Percentiles rank a stretch among this genome's conserved stretches.
Evolutionary conservation across 2,113 vertebrate genomes (phyloP).

Genomic region (Parus major): DNA sequence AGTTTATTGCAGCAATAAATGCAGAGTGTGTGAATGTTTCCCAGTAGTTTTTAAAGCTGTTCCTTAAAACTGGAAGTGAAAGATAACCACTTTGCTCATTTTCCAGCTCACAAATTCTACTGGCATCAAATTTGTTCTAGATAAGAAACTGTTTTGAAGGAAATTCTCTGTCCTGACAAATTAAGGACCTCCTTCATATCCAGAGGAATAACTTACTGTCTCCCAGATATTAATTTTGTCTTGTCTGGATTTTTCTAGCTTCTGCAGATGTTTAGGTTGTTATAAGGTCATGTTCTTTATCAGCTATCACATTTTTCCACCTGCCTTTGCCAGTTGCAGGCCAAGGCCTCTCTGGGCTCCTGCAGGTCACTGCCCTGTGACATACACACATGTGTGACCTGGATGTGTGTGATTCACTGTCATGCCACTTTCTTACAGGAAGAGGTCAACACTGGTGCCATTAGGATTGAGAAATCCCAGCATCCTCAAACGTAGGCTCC

Average conservation of each 20-base stretch:
- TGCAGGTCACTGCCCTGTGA: background rate
- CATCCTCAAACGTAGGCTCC: fast-evolving
- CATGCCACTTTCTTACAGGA: background rate
- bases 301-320: background rate
- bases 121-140: background rate
- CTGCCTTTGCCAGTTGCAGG: background rate
- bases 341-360: background rate
- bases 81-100: background rate
- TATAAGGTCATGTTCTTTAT: background rate
- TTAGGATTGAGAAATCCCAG: background rate
- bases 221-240: background rate
- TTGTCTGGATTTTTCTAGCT: background rate
- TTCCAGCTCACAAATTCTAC: background rate
- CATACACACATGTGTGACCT: fast-evolving
- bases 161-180: background rate
- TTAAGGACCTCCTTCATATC: background rate
- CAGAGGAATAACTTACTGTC: background rate
- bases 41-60: background rate
- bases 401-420: background rate
- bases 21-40: background rate
- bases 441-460: fast-evolving
- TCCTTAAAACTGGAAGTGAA: background rate
- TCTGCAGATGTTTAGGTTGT: background rate
- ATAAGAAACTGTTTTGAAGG: background rate
- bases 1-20: constrained; percentile 3